Evolutionary conservation across 2,113 vertebrate species (phyloP).

Genomic region (Panthera leo): DNA sequence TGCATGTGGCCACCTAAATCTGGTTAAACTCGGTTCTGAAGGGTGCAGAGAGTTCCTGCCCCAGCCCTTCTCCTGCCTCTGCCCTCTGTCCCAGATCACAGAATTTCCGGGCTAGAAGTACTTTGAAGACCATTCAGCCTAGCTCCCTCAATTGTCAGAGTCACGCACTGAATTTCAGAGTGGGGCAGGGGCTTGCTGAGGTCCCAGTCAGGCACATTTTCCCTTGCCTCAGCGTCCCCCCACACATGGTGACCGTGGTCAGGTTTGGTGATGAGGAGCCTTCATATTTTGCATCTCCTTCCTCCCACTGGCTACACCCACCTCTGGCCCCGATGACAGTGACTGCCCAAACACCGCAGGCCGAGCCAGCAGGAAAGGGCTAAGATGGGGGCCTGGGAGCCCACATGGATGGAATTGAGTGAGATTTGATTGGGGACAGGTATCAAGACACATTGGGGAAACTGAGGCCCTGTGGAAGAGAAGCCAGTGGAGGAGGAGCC

Average conservation of each 20-base stretch:
- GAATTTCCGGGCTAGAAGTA: not conserved
- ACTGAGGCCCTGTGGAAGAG: slow-evolving; percentile 26
- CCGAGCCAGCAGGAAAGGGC: not conserved
- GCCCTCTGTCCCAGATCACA: not conserved
- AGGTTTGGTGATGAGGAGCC: not conserved
- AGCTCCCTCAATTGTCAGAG: not conserved
- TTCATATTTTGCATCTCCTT: not conserved
- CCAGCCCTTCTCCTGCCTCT: not conserved
- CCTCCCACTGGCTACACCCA: not conserved
- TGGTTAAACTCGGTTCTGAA: slow-evolving; percentile 16
- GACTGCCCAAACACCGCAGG: not conserved
- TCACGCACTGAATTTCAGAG: not conserved
- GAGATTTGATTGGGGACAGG: not conserved
- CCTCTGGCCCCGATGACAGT: not conserved
- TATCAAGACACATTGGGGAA: not conserved
- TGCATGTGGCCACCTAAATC: not conserved
- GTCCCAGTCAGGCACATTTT: not conserved
- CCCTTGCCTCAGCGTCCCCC: not conserved
- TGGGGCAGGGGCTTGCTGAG: not conserved
- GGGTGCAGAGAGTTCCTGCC: not conserved
- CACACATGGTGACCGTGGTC: not conserved
- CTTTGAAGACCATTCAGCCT: not conserved
- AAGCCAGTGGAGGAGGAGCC: not conserved
- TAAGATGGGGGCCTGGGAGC: not conserved
- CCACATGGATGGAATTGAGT: not conserved